phyloP scores from a whole-genome alignment of 2,888 invertebrate species.

The Drosophila neotestacea region DNA sequence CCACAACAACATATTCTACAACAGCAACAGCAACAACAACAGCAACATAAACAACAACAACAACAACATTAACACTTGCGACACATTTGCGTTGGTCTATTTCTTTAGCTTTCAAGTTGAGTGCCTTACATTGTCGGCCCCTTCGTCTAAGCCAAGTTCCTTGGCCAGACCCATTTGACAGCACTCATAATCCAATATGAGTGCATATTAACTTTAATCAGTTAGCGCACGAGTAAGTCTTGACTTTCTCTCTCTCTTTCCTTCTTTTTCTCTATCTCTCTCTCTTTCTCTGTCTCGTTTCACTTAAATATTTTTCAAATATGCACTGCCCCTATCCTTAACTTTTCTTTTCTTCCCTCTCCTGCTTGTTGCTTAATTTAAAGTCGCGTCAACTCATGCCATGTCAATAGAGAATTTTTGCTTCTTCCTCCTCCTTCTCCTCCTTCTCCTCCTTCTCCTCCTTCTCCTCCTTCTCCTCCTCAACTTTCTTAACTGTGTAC shows the following conservation, averaged over 20 bases:
- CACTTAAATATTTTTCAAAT: slow-evolving; percentile 67
- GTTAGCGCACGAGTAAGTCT: slow-evolving; percentile 69
- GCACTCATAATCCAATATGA: slow-evolving; percentile 80
- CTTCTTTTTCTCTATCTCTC: not conserved
- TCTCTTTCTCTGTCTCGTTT: slow-evolving; percentile 1
- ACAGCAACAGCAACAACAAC: slow-evolving; percentile 29
- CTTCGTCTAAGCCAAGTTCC: not conserved
- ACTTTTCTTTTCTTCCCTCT: not conserved
- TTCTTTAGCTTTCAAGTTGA: slow-evolving; percentile 70
- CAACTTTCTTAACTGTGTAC: not conserved
- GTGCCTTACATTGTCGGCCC: slow-evolving; percentile 57
- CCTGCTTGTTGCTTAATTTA: slow-evolving; percentile 43
- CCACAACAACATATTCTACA: slow-evolving; percentile 12
- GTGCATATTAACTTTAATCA: slow-evolving; percentile 80
- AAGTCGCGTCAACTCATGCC: slow-evolving; percentile 65
- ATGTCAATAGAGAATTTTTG: slow-evolving; percentile 45
- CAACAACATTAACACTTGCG: slow-evolving; percentile 41
- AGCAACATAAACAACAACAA: slow-evolving; percentile 12
- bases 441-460: not conserved
- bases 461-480: not conserved
- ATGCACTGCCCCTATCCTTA: slow-evolving; percentile 21
- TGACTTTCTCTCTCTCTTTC: not conserved
- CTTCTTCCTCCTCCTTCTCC: not conserved
- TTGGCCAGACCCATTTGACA: slow-evolving; percentile 63
- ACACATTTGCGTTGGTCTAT: slow-evolving; percentile 61